Base-by-base conservation (phyloP, 1,140 invertebrate genomes). In the Rhizoglyphus robini region DNA sequence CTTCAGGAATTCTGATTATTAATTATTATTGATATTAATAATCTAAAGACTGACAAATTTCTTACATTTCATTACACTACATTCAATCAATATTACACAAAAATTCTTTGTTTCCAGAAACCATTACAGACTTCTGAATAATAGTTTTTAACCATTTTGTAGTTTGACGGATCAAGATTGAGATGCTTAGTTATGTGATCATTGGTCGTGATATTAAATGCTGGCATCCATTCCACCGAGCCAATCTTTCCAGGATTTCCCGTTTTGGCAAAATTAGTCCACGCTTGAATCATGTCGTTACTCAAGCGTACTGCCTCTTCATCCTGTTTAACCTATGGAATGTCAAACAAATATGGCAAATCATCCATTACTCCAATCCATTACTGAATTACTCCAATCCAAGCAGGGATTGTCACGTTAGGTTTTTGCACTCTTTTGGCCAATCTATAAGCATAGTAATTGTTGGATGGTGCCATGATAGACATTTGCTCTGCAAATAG, bases 341-440 rank as follows among this genome's bases (percentile, higher is more conserved):
- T 48, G 15, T 93, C 92, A 75, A 96, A 96, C 20, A 95, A 82
- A 75, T 90, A 97, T 73, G 83, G 87, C 67, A 97, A 94, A 76
- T 97, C 94, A 75, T 96, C 85, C 93, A n/a, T 41, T 8, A 41
- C 36, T 41, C 18, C 36, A 8, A 41, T 41, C 36, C 36, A 41
- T 8, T 41, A 41, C 36, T n/a, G n/a, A n/a, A n/a, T n/a, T n/a
- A n/a, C n/a, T n/a, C n/a, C n/a, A n/a, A n/a, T n/a, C n/a, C n/a
- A n/a, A n/a, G n/a, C n/a, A n/a, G n/a, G n/a, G n/a, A n/a, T n/a
- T n/a, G n/a, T n/a, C n/a, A n/a, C n/a, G n/a, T n/a, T n/a, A n/a
- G 18, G 18, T 41, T 41, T 41, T 11, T 11, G 18, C 8, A 41
- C 18, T 83, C 49, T 18, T 18, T 49, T 3, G 47, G 47, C 18